Percentiles rank a stretch among this genome's conserved stretches.
phyloP scores from a whole-genome alignment of 2,888 invertebrate genomes.

The Sepiola atlantica region DNA sequence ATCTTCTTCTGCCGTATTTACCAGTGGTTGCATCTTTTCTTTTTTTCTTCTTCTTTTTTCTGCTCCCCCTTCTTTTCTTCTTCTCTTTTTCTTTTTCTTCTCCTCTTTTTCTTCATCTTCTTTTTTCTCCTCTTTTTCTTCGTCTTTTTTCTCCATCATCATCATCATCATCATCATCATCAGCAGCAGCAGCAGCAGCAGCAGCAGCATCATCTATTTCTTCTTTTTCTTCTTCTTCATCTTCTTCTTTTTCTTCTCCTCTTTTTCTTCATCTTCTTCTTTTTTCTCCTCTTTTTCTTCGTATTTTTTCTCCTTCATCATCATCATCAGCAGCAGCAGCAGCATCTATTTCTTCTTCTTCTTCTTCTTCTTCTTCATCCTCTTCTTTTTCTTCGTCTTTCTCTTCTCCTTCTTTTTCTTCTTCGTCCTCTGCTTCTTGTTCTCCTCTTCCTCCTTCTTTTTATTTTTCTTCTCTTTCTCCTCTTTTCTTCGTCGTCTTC shows the following conservation, averaged over 20 bases:
- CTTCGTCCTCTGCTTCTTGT: background rate
- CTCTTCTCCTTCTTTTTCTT: background rate
- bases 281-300: background rate
- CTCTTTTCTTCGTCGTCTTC: background rate
- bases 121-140: background rate
- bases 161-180: no score
- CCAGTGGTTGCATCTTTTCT: no score
- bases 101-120: background rate
- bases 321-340: no score
- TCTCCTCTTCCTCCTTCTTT: background rate
- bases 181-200: no score
- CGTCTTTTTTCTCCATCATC: background rate
- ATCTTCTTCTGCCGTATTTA: no score
- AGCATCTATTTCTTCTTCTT: background rate
- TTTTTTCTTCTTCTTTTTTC: no score
- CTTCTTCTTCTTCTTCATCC: background rate
- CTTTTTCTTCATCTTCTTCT: background rate
- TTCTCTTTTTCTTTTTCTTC: background rate
- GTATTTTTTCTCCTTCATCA: background rate
- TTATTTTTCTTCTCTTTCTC: background rate
- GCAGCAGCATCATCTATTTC: no score
- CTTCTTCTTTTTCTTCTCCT: background rate
- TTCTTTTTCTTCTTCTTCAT: background rate
- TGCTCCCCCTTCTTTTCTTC: no score
- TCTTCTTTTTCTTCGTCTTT: background rate